Conservation (phyloP, 2,888 invertebrate species). For the Tetrapedia diversipes region DNA sequence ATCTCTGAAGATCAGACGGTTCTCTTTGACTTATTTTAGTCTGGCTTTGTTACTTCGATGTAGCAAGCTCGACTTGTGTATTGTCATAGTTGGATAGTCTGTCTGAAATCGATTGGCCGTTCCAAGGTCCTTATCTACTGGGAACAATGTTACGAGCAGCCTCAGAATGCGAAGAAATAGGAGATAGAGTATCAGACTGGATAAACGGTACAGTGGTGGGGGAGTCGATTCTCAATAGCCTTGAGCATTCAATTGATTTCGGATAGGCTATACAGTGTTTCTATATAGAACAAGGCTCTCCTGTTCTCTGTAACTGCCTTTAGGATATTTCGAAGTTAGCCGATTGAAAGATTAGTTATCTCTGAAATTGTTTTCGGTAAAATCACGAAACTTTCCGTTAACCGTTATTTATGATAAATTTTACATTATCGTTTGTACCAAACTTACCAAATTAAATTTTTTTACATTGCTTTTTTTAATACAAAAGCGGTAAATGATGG, state of each 20-base stretch:
- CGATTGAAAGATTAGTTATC: not conserved
- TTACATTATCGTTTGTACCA: too few relatives aligned
- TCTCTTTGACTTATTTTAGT: not conserved
- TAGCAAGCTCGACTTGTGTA: not conserved
- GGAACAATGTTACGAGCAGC: slow-evolving; percentile 3
- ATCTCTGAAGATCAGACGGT: not conserved
- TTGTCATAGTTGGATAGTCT: not conserved
- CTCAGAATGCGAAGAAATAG: not conserved
- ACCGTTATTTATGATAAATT: not conserved
- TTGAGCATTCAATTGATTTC: slow-evolving; percentile 18
- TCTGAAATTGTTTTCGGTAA: not conserved
- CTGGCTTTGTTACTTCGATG: not conserved
- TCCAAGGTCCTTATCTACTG: slow-evolving; percentile 4
- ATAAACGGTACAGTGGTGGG: not conserved
- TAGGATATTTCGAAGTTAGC: not conserved
- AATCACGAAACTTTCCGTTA: not conserved
- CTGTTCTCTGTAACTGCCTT: not conserved
- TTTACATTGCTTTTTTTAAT: too few relatives aligned
- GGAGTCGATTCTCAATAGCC: slow-evolving; percentile 10
- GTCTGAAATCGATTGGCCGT: not conserved
- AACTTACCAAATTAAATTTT: not conserved
- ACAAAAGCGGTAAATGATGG: too few relatives aligned
- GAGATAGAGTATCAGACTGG: slow-evolving; percentile 1
- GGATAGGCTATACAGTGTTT: not conserved
- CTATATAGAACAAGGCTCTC: not conserved